Percentiles rank a stretch among this genome's conserved stretches.
Evolutionary conservation across 2,888 invertebrate genomes (phyloP).

Genomic region (Pachycephus smyrnensis): DNA sequence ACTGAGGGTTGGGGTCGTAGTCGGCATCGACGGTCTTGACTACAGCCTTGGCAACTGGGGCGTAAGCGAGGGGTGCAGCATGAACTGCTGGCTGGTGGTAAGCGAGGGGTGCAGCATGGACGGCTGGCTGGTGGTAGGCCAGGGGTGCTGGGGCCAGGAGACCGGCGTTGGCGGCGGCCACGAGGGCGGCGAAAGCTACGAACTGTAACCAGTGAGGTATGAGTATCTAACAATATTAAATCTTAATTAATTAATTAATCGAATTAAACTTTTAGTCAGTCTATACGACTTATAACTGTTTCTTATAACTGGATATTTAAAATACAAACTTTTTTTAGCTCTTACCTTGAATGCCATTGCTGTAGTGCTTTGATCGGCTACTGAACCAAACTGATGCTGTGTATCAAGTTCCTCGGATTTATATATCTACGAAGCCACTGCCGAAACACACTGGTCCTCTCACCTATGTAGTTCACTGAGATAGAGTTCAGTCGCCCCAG

Average conservation of each 20-base stretch:
- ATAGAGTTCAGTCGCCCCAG: no score
- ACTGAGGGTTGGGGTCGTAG: conserved; percentile 71
- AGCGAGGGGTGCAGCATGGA: conserved; percentile 27
- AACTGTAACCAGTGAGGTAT: conserved; percentile 60
- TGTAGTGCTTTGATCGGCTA: conserved; percentile 34
- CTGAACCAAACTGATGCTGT: conserved; percentile 40
- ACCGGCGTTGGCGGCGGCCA: conserved; percentile 69
- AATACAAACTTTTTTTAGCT: not conserved
- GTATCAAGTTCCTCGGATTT: conserved; percentile 24
- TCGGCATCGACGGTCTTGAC: conserved; percentile 6
- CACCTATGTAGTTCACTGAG: not conserved
- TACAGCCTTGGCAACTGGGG: not conserved
- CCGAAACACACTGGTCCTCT: conserved; percentile 2
- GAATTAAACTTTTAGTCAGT: no score
- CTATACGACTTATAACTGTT: no score
- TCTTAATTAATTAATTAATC: no score
- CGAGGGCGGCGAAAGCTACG: conserved; percentile 63
- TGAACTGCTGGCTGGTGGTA: conserved; percentile 56
- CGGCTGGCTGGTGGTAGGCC: conserved; percentile 35
- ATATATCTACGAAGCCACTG: conserved; percentile 28
- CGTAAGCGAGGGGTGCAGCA: not conserved
- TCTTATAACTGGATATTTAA: no score
- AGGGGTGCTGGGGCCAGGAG: conserved; percentile 61
- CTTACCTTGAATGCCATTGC: conserved; percentile 43
- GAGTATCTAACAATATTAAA: no score